Percentiles rank a stretch among this genome's conserved stretches.
These are phyloP conservation scores for Cardiocondyla obscurior DNA, from an alignment of 1,140 invertebrate species.

Conservation along the genomic window DNA sequence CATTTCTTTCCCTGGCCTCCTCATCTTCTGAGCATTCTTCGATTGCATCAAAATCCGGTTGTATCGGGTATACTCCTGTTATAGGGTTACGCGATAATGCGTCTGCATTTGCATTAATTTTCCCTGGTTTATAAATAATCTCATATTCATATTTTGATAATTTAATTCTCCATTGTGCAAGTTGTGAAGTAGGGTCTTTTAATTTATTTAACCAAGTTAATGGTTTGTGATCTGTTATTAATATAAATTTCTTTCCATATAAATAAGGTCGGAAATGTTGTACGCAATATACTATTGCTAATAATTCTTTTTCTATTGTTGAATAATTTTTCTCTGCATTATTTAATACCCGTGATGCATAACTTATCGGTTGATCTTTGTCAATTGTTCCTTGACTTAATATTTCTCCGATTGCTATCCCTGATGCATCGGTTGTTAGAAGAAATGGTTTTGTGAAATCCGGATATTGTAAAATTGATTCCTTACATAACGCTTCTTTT, in stretches of 20 bases:
- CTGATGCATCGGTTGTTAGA: not conserved
- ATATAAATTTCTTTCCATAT: not conserved
- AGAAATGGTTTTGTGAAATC: not conserved
- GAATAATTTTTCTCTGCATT: constrained; percentile 5
- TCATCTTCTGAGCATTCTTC: too few species aligned
- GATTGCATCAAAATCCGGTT: too few species aligned
- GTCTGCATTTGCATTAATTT: too few species aligned
- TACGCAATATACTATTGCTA: not conserved
- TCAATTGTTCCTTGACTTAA: not conserved
- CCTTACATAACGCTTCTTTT: not conserved
- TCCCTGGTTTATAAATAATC: too few species aligned
- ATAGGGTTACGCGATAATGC: too few species aligned
- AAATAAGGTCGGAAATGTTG: not conserved
- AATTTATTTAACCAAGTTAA: not conserved
- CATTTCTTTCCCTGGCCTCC: too few species aligned
- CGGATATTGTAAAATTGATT: not conserved
- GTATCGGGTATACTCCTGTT: too few species aligned
- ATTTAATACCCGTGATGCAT: not conserved
- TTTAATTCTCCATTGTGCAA: constrained; percentile 15
- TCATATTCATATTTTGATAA: not conserved
- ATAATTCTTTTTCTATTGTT: constrained; percentile 18
- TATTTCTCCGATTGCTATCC: not conserved
- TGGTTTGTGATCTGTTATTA: not conserved
- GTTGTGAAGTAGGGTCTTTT: not conserved
- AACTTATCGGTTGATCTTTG: not conserved